Evolutionary conservation across 2,113 vertebrate genomes (phyloP).

Genomic region (Cryptotis parvus): DNA sequence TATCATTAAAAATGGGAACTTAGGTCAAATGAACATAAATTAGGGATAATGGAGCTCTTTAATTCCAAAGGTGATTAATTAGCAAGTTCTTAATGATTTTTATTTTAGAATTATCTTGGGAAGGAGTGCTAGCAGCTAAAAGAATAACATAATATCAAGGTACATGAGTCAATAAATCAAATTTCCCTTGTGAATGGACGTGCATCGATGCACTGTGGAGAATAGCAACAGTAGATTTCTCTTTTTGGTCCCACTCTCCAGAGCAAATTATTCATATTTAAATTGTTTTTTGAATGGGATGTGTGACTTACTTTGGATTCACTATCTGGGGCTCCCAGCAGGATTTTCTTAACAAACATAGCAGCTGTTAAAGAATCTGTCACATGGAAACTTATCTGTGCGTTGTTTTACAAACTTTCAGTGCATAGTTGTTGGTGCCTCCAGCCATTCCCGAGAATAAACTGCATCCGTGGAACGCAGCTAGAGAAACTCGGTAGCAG

Average conservation of each 20-base stretch:
- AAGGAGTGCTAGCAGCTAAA: slow-evolving; percentile 19
- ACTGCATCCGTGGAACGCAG: neutral
- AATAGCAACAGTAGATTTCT: slow-evolving; percentile 33
- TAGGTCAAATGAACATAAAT: slow-evolving; percentile 59
- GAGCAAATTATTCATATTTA: slow-evolving; percentile 60
- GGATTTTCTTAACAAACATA: slow-evolving; percentile 42
- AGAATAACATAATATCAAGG: slow-evolving; percentile 49
- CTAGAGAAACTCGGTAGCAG: neutral
- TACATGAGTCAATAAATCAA: slow-evolving; percentile 49
- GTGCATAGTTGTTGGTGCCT: neutral
- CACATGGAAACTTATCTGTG: neutral
- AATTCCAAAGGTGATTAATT: slow-evolving; percentile 55
- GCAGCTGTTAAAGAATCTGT: slow-evolving; percentile 41
- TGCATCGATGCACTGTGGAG: neutral
- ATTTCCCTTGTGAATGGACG: slow-evolving; percentile 41
- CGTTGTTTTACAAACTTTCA: slow-evolving; percentile 7
- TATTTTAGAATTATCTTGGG: slow-evolving; percentile 40
- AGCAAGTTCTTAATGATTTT: slow-evolving; percentile 48
- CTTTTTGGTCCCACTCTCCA: neutral
- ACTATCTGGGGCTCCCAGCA: neutral
- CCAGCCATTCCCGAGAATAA: neutral
- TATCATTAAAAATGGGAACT: neutral
- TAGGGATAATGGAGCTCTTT: slow-evolving; percentile 40
- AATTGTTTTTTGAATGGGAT: slow-evolving; percentile 35
- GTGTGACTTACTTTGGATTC: slow-evolving; percentile 40